Evolutionary conservation across 2,797 vertebrate species (phyloP).

Genomic region (Crossoptilon crossoptilon): DNA sequence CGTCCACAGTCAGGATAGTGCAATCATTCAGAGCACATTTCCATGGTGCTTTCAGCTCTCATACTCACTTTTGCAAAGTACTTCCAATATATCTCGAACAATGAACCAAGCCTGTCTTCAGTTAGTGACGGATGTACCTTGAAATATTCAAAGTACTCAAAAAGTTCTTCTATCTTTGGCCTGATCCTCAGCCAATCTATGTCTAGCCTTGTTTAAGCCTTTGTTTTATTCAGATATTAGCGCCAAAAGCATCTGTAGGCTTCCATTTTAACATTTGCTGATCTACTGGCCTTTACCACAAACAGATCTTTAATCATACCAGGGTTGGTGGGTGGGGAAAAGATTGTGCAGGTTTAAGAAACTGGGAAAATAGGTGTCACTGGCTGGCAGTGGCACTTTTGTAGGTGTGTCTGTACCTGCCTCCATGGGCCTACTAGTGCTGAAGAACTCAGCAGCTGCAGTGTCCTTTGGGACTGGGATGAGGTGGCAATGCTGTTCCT

Average conservation of each 20-base stretch:
- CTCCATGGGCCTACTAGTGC: background rate
- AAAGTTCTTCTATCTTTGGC: constrained; percentile 26
- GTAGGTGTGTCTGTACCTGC: background rate
- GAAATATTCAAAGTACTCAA: constrained; percentile 20
- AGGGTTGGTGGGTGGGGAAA: background rate
- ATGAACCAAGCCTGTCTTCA: background rate
- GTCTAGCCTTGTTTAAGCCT: background rate
- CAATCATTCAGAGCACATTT: constrained; percentile 1
- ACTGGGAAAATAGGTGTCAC: background rate
- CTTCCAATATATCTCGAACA: constrained; percentile 34
- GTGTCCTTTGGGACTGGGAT: background rate
- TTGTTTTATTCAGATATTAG: constrained; percentile 13
- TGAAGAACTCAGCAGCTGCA: background rate
- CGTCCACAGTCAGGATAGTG: background rate
- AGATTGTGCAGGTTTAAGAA: background rate
- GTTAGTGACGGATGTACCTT: constrained; percentile 9
- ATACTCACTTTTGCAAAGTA: constrained; percentile 22
- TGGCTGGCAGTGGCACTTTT: background rate
- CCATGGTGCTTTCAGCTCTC: constrained; percentile 14
- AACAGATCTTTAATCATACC: background rate
- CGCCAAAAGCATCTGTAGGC: constrained; percentile 27
- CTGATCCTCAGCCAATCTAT: constrained; percentile 13
- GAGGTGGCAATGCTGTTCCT: background rate
- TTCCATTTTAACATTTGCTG: constrained; percentile 3
- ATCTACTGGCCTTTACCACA: background rate